phyloP scores from a whole-genome alignment of 2,888 invertebrate species.

The Entomobrya proxima region DNA sequence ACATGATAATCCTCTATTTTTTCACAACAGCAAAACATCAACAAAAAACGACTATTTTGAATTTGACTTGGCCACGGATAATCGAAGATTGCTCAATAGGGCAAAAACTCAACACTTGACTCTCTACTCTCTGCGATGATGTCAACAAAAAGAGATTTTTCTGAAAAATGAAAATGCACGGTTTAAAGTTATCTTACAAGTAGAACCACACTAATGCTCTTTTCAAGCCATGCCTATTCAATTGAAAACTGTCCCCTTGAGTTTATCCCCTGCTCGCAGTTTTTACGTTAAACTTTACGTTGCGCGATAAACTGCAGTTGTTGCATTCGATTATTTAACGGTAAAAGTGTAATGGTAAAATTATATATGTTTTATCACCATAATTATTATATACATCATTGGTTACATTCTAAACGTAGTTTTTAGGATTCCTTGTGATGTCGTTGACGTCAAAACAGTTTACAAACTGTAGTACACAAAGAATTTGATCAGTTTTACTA shows the following conservation, averaged over 20 bases:
- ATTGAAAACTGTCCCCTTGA: background rate
- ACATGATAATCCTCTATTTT: constrained; percentile 18
- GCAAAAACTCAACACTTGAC: constrained; percentile 36
- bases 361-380: background rate
- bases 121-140: constrained; percentile 7
- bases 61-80: constrained; percentile 54
- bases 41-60: constrained; percentile 17
- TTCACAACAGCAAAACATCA: constrained; percentile 34
- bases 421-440: background rate
- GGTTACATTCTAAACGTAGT: background rate
- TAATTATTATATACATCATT: constrained; percentile 18
- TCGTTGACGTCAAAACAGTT: constrained; percentile 1
- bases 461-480: background rate
- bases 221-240: background rate
- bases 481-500: background rate
- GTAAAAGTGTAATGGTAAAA: background rate
- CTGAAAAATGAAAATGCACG: constrained; percentile 9
- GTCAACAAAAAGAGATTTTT: background rate
- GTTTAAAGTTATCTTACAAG: background rate
- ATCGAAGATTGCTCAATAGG: constrained; percentile 65
- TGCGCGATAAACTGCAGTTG: constrained; percentile 10
- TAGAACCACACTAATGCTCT: background rate
- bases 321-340: background rate
- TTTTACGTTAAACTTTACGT: constrained; percentile 14
- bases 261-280: too few relatives aligned